Conservation (phyloP, 2,797 vertebrate species). For the Hydrophis major region DNA sequence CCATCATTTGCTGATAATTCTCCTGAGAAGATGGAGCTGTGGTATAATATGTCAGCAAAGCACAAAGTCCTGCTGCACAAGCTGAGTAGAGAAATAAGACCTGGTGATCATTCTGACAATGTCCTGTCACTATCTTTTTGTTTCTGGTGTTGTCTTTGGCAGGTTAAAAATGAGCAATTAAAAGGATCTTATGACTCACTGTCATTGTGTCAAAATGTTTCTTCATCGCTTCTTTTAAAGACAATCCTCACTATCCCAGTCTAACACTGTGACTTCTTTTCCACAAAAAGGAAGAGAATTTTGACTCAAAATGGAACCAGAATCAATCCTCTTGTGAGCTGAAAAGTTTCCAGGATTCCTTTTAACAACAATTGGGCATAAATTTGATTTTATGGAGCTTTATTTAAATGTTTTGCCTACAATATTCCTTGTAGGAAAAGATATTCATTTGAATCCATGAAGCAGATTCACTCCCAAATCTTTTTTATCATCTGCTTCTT, state of each 20-base stretch:
- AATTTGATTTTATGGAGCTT: not conserved
- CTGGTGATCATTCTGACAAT: conserved; percentile 59
- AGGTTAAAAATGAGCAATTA: conserved; percentile 69
- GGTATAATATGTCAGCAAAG: conserved; percentile 51
- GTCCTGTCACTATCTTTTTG: conserved; percentile 54
- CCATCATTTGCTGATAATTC: not conserved
- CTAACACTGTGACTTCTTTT: conserved; percentile 2
- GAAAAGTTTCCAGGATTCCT: conserved; percentile 42
- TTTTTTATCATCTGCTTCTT: conserved; percentile 13
- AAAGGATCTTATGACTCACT: conserved; percentile 62
- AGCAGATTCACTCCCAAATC: conserved; percentile 35
- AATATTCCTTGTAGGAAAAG: conserved; percentile 60
- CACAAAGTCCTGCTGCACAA: conserved; percentile 46
- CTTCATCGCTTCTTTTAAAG: conserved; percentile 57
- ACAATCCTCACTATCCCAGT: conserved; percentile 32
- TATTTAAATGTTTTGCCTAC: conserved; percentile 38
- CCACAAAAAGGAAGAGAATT: conserved; percentile 48
- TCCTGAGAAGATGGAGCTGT: conserved; percentile 42
- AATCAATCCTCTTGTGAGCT: not conserved
- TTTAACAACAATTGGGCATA: not conserved
- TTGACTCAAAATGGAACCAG: conserved; percentile 20
- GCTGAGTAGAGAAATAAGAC: conserved; percentile 51
- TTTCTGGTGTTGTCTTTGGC: conserved; percentile 56
- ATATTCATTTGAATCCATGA: conserved; percentile 66
- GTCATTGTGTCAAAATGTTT: conserved; percentile 64